Base-by-base conservation (phyloP, 2,113 vertebrate species). In the Pseudopodoces humilis region DNA sequence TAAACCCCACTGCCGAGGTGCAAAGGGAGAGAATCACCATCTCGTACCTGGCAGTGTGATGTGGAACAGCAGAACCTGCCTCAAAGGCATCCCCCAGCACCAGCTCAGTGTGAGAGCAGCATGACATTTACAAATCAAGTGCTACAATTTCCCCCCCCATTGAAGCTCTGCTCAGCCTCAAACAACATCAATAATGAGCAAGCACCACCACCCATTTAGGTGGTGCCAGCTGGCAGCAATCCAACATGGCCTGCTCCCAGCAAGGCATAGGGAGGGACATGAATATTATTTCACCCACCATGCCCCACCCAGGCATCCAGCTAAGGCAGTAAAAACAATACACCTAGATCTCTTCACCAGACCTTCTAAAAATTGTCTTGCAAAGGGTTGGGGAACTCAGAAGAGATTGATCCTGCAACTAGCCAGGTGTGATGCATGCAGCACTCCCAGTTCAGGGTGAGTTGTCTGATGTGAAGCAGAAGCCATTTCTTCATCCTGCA, bases 161-260 rank as follows among this genome's bases (percentile, higher is more conserved):
- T 86, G 91, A 94, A 91, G 67, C 46, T 77, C 62, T 67, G 50
- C 65, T 96, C 53, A 90, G 75, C 47, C 58, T 93, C 56, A 21
- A 86, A 83, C 7, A 30, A 52, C 67, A 91, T 41, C 91, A 83
- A 25, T 90, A 90, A 92, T 11, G 63, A 92, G 81, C 2, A 13
- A 91, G 59, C 16, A 76, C 9, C 24, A 77, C 53, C 37, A 39
- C 39, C 39, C 39, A 55, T 44, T 65, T 23, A 55, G 31, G 37
- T 27, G 21, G 28, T 89, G 28, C 30, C 63, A 85, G 2, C 15
- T 43, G 62, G 70, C 58, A 79, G 52, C 75, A 53, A 68, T 33
- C 47, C 49, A 63, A 62, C 21, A 10, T 2, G 33, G 59, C 44
- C 30, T 4, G 4, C 49, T 77, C 49, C 69, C 21, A 52, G 43